phyloP scores from a whole-genome alignment of 1,140 invertebrate species.

The Formica selysi region DNA sequence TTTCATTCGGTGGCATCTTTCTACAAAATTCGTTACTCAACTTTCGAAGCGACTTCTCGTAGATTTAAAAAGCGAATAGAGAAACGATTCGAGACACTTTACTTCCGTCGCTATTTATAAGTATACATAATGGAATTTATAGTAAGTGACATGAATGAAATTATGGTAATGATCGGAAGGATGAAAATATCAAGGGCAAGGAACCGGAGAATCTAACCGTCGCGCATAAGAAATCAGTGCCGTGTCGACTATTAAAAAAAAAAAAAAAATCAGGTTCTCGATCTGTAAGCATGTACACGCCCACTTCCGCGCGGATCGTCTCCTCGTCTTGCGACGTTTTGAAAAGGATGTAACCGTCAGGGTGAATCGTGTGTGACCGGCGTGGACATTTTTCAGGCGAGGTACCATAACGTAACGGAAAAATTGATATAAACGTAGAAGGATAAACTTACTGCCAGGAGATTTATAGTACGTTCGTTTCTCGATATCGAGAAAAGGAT shows the following conservation, averaged over 20 bases:
- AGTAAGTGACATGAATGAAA: neutral
- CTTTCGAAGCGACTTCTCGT: neutral
- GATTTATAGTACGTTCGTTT: neutral
- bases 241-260: neutral
- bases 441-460: neutral
- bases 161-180: conserved; percentile 34
- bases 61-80: neutral
- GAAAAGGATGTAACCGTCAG: conserved; percentile 58
- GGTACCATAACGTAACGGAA: conserved; percentile 34
- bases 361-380: conserved; percentile 30
- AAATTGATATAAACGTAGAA: conserved; percentile 13
- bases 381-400: conserved; percentile 35
- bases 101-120: neutral
- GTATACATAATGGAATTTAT: neutral
- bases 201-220: conserved; percentile 39
- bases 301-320: conserved; percentile 39
- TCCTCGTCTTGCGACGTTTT: conserved; percentile 8
- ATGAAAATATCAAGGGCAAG: neutral
- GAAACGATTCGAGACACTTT: neutral
- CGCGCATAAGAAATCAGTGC: conserved; percentile 37
- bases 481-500: neutral
- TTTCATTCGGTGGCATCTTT: neutral
- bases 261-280: conserved; percentile 52
- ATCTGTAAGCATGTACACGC: conserved; percentile 35
- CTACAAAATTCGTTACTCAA: neutral